Conservation (phyloP, 2,113 vertebrate genomes). For the Crotalus horridus region DNA sequence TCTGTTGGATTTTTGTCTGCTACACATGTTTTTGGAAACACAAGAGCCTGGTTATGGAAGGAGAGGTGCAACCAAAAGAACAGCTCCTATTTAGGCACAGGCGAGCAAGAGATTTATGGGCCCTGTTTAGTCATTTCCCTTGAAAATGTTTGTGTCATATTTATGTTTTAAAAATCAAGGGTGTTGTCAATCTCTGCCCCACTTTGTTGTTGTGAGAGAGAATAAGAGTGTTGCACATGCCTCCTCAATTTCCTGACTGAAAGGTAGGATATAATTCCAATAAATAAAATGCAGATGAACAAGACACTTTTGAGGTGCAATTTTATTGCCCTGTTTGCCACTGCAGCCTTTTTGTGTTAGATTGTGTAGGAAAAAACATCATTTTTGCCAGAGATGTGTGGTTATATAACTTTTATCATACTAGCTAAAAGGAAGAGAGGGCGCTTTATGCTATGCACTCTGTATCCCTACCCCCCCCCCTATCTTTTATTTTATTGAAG, state of each 20-base stretch:
- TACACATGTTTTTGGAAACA: not conserved
- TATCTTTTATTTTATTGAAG: not conserved
- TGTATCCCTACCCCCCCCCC: fast-evolving
- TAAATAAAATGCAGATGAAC: not conserved
- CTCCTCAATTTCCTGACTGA: not conserved
- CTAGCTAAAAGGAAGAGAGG: not conserved
- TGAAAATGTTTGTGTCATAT: not conserved
- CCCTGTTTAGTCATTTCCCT: not conserved
- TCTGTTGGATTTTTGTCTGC: not conserved
- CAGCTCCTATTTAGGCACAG: not conserved
- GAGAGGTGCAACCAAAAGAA: not conserved
- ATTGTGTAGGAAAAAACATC: not conserved
- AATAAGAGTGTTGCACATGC: not conserved
- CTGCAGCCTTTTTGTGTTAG: not conserved
- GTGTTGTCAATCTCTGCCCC: not conserved
- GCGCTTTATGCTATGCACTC: not conserved
- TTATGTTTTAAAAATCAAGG: not conserved
- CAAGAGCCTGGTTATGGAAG: not conserved
- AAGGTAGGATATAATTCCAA: not conserved
- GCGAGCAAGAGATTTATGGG: not conserved
- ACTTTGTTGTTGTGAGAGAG: not conserved
- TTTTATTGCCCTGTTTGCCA: not conserved
- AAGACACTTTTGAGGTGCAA: not conserved
- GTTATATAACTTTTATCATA: not conserved
- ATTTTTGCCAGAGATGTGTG: not conserved